phyloP scores from a whole-genome alignment of 92 coral and sea anemone genomes.

The Pocillopora meandrina region DNA sequence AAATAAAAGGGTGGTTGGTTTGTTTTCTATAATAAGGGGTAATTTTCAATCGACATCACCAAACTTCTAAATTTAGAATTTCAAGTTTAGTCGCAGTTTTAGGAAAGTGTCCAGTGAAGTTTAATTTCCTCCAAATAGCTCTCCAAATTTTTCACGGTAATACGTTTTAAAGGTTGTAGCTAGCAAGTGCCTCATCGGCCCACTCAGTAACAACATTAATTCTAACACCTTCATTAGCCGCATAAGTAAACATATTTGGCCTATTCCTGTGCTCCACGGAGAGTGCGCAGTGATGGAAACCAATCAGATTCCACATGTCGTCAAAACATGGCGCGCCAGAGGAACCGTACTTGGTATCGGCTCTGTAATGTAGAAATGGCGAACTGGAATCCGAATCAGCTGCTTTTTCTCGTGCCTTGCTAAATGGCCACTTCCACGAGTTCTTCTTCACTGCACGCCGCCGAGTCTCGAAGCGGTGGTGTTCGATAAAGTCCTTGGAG shows the following conservation, averaged over 20 bases:
- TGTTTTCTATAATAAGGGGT: too few species aligned
- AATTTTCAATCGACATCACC: too few species aligned
- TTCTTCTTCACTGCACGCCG: not conserved
- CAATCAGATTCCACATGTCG: slow-evolving; percentile 16
- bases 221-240: slow-evolving; percentile 12
- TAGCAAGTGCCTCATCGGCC: not conserved
- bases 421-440: not conserved
- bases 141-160: not conserved
- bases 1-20: too few species aligned
- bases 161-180: not conserved
- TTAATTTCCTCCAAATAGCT: not conserved
- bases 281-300: slow-evolving; percentile 11
- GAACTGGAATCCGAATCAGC: not conserved
- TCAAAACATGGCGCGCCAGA: slow-evolving; percentile 20
- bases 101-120: too few species aligned
- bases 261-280: not conserved
- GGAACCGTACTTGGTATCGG: slow-evolving; percentile 1
- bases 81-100: too few species aligned
- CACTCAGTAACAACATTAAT: not conserved
- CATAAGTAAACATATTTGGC: not conserved
- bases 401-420: not conserved
- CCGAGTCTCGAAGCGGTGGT: not conserved
- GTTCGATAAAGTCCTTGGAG: not conserved
- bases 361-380: slow-evolving; percentile 4
- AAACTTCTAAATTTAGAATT: too few species aligned